A percentile compares a stretch with the other conserved stretches of the same genome.
Conservation (phyloP, 1,140 invertebrate genomes). For the Polyergus mexicanus region DNA sequence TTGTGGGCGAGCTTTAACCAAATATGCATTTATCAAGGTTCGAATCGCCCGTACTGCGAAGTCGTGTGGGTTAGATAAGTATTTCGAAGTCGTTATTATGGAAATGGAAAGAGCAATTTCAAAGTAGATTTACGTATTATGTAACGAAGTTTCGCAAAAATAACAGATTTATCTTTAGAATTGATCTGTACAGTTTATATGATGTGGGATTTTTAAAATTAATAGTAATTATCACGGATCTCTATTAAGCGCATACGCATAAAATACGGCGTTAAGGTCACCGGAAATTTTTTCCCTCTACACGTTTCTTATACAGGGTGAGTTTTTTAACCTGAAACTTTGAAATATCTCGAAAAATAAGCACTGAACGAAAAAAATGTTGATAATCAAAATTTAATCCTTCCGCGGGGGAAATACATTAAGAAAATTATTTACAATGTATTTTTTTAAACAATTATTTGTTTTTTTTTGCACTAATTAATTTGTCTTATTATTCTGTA, state of each 20-base stretch:
- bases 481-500: too few relatives aligned
- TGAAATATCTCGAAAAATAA: too few relatives aligned
- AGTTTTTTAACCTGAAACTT: too few relatives aligned
- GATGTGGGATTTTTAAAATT: neutral
- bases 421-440: too few relatives aligned
- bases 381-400: too few relatives aligned
- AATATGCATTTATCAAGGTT: conserved; percentile 78
- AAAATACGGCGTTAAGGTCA: neutral
- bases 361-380: too few relatives aligned
- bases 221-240: neutral
- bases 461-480: too few relatives aligned
- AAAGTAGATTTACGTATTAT: neutral
- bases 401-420: too few relatives aligned
- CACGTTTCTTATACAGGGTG: neutral
- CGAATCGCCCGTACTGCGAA: neutral
- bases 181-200: neutral
- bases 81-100: neutral
- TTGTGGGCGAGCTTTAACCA: conserved; percentile 74
- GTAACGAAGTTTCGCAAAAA: conserved; percentile 1
- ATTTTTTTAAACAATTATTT: too few relatives aligned
- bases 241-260: neutral
- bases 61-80: neutral
- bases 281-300: neutral
- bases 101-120: neutral
- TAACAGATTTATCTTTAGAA: neutral